Base-by-base conservation (phyloP, 2,888 invertebrate genomes). In the Microctonus hyperodae region DNA sequence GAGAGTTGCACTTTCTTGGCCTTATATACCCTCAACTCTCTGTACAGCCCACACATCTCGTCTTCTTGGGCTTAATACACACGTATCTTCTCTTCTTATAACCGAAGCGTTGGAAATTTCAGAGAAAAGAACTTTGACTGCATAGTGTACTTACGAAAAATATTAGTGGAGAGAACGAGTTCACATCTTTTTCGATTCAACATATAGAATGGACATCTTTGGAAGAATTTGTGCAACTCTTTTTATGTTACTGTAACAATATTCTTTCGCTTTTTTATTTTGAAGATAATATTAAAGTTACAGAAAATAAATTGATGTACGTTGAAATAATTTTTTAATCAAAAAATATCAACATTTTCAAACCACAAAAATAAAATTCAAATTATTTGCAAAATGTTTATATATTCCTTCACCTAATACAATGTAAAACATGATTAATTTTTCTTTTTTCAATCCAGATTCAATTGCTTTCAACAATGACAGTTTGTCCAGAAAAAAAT, bases 1-100 rank as follows among this genome's bases (percentile, higher is more conserved):
- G 65, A 59, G 53, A 59, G 51, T 59, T 51, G 53, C 59, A 65
- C 59, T 68, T 69, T 62, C 56, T 50, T 58, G 55, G 59, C 56
- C 56, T 56, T 63, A 50, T 64, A 61, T 65, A 22, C 35, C 61
- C 56, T 56, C 16, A 22, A 40, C 60, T 48, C 40, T 63, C 31
- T 64, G 40, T 61, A 40, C 58, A 25, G 20, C 55, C 31, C 16
- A 16, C 48, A 40, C 61, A 35, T 7, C 16, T n/a, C 44, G 25
- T 23, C 11, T 58, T 50, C 48, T 35, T 16, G 62, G 37, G 33
- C 58, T 58, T 28, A 48, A 33, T 33, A 35, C 64, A n/a, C n/a
- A 48, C 23, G 28, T 64, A 28, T 35, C 48, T 48, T 23, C 31
- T 9, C 48, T 48, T 35, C 28, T 44, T 58, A 22, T 58, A 57